Percentiles rank a stretch among this genome's conserved stretches.
These are phyloP conservation scores for Choloepus hoffmanni DNA, from an alignment of 2,113 vertebrate genomes.

Conservation along the genomic window DNA sequence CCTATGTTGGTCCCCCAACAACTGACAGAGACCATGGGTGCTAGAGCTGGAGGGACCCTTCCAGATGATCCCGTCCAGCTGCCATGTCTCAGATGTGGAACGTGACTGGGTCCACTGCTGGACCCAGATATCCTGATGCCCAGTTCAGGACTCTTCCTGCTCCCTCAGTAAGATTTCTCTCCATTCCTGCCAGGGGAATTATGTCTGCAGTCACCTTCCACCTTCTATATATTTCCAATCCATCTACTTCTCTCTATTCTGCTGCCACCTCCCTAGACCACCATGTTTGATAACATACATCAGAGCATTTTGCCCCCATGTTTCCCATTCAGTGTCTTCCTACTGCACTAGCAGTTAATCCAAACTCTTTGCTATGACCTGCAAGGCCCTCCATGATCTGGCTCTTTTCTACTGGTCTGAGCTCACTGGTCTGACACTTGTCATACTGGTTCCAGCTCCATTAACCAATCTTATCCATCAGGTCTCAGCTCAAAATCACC, in stretches of 20 bases:
- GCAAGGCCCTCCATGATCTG: neutral
- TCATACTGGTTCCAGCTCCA: neutral
- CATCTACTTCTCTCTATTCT: neutral
- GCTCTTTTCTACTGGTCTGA: neutral
- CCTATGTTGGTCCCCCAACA: neutral
- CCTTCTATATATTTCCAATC: neutral
- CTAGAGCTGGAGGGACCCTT: neutral
- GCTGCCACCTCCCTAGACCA: neutral
- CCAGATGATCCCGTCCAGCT: neutral
- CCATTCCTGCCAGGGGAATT: neutral
- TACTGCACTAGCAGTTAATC: neutral
- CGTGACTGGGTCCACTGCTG: too few relatives aligned
- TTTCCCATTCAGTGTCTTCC: neutral
- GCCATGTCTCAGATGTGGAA: neutral
- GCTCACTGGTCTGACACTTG: neutral
- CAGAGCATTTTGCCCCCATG: neutral
- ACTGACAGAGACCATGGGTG: neutral
- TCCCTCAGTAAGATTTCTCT: too few relatives aligned
- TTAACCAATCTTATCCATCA: neutral
- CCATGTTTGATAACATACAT: neutral
- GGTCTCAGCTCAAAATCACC: neutral
- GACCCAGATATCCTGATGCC: neutral
- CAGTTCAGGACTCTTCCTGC: neutral
- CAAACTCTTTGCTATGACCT: neutral
- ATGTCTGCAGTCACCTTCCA: neutral